These are phyloP conservation scores for Tribolium madens DNA, from an alignment of 1,140 invertebrate genomes.

Conservation along the genomic window DNA sequence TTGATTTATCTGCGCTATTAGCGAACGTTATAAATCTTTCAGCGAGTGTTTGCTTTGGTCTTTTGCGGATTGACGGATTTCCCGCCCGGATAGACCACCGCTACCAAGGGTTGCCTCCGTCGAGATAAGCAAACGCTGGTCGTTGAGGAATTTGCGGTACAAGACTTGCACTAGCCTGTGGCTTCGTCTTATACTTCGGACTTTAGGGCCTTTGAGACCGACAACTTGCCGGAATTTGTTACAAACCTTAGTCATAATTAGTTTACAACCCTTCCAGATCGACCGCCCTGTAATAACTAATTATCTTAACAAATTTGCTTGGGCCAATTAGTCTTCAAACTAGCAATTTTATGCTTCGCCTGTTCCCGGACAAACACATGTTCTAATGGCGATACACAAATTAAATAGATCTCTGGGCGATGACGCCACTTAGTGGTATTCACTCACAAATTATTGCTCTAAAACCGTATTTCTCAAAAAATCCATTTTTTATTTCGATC, in stretches of 20 bases:
- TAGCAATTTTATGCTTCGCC: slow-evolving; percentile 17
- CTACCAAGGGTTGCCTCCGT: slow-evolving; percentile 7
- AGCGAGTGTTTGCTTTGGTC: slow-evolving; percentile 31
- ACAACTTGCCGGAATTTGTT: slow-evolving; percentile 30
- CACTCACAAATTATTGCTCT: background rate
- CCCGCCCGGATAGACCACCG: slow-evolving; percentile 22
- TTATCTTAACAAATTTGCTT: slow-evolving; percentile 37
- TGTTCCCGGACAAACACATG: background rate
- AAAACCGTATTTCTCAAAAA: no score
- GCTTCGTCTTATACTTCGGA: slow-evolving; percentile 35
- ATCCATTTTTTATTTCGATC: no score
- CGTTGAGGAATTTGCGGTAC: slow-evolving; percentile 41
- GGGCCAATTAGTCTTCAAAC: slow-evolving; percentile 32
- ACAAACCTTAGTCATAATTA: slow-evolving; percentile 27
- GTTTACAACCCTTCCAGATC: slow-evolving; percentile 10
- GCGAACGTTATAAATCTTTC: slow-evolving; percentile 42
- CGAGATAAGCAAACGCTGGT: slow-evolving; percentile 17
- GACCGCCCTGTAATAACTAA: slow-evolving; percentile 23
- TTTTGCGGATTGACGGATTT: slow-evolving; percentile 26
- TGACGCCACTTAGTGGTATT: background rate
- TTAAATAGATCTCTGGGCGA: background rate
- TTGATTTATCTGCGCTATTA: slow-evolving; percentile 47
- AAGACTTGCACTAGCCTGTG: slow-evolving; percentile 5
- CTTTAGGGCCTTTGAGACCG: slow-evolving; percentile 27
- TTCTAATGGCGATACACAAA: background rate